Base-by-base conservation (phyloP, 2,888 invertebrate species). In the Ganaspis brasiliensis region DNA sequence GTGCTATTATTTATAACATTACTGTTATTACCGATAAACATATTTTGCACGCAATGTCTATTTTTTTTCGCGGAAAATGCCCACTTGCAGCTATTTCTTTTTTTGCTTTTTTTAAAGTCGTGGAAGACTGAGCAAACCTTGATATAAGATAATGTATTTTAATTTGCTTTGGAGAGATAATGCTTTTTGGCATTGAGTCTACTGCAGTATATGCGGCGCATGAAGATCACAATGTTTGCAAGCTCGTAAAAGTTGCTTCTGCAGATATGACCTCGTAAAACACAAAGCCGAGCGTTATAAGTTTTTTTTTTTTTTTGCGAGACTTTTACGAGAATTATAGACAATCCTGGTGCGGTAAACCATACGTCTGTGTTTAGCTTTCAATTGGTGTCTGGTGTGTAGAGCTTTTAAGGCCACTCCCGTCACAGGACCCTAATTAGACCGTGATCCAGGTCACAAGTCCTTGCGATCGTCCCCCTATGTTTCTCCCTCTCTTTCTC, bases 331-430 rank as follows among this genome's bases (percentile, higher is more conserved):
- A 67, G 40, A 67, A 67, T 45, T 24, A 67, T 45, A 45, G 21
- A 67, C 21, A 67, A 67, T 45, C 67, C 40, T 67, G 21, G 21
- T 21, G 14, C 21, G 40, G 40, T 67, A 67, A 67, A 67, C 40
- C 40, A 40, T 24, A 63, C 21, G 24, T n/a, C 40, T 63, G 40
- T 24, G 40, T 63, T 63, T 40, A 45, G 40, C 67, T 67, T 45
- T 67, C 67, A 67, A 24, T 67, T 45, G 67, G 40, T 67, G 40
- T 67, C 40, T 67, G 37, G 67, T 45, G 67, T 67, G 40, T n/a
- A 67, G 45, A 67, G 67, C 67, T 67, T 67, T 67, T 67, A 67
- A 67, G 45, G 45, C 67, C 67, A 67, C 45, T 67, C 67, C 67
- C 24, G 40, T 67, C 67, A 67, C 67, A 67, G 40, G 45, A 67